Conservation (phyloP, 2,113 vertebrate species). For the Rhagologus leucostigma region DNA sequence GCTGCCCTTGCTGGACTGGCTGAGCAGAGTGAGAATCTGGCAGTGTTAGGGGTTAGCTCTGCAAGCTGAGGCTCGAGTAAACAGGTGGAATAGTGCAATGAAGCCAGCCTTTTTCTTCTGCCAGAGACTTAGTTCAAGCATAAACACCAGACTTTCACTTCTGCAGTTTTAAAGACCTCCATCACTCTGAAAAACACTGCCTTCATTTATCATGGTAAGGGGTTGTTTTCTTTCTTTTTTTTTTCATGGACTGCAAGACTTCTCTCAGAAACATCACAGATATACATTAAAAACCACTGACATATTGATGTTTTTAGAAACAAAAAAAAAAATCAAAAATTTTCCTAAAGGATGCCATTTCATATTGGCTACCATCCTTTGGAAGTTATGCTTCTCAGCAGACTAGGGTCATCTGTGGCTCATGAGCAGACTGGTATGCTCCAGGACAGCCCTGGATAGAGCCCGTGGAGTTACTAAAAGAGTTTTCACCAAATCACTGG, state of each 20-base stretch:
- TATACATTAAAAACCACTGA: background rate
- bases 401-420: background rate
- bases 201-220: background rate
- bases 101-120: constrained; percentile 39
- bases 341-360: background rate
- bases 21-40: background rate
- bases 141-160: constrained; percentile 51
- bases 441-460: background rate
- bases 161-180: constrained; percentile 24
- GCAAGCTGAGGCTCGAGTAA: constrained; percentile 36
- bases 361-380: background rate
- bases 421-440: background rate
- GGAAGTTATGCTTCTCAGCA: background rate
- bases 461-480: background rate
- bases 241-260: background rate
- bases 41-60: background rate
- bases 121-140: constrained; percentile 13
- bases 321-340: background rate
- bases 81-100: constrained; percentile 50
- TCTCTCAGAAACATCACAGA: background rate
- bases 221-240: background rate
- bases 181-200: background rate
- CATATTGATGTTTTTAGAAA: background rate
- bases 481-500: background rate
- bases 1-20: background rate